Evolutionary conservation across 2,797 vertebrate species (phyloP), one percentile per base, ranked within the genome.

Genomic region (Silurus aristotelis): DNA sequence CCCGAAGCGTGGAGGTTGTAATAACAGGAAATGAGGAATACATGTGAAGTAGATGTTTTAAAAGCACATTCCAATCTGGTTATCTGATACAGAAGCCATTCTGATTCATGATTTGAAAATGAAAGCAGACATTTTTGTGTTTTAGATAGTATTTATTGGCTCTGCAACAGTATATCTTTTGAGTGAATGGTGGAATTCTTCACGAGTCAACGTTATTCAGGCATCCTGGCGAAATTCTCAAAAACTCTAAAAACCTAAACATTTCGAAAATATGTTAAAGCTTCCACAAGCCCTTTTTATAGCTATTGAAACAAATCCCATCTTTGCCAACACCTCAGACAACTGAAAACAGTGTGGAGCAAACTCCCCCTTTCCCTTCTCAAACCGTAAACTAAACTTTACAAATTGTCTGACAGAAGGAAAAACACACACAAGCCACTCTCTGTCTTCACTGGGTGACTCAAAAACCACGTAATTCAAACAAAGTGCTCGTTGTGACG

Each of bases 401-500:
- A 91, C 91, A 92, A 93, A 94, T 90, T 91, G 77, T 85, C 88
- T 89, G 88, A 91, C 92, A 91, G 87, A 91, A 90, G 88, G 70
- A 85, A 87, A 87, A 75, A 63, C 73, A 82, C 58, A 86, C 82
- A 86, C 84, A 82, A 46, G 48, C 72, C 86, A 75, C 70, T 38
- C 76, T 73, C 82, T 80, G 58, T 85, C 58, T 84, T 82, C 48
- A 77, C 56, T 63, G 67, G 73, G 79, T 64, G 25, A 86, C 85
- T 77, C 2, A 31, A 15, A 60, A 88, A 93, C 92, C 91, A 85
- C 92, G 89, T 93, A 90, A 94, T 94, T 94, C 89, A 93, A 95
- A 94, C 92, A 93, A 91, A 91, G 89, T 92, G 92, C 93, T 88
- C 89, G 89, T 89, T 91, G 89, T 86, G 88, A 90, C 12, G 82